These are phyloP conservation scores for Dyspetes luteomarginatus DNA, from an alignment of 2,888 invertebrate genomes.

Conservation along the genomic window DNA sequence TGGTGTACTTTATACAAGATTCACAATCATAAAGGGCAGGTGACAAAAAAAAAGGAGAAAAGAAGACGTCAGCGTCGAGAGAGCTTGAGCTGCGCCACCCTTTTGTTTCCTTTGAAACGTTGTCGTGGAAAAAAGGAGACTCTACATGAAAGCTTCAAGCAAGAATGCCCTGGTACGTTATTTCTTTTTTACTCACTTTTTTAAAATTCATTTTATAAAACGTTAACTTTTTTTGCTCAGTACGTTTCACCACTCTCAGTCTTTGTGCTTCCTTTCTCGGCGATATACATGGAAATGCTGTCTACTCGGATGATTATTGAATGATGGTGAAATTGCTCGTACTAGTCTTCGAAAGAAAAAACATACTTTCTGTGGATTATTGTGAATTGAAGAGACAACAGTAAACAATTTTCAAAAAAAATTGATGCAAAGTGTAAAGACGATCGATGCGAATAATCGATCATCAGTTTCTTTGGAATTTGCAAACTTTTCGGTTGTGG, in stretches of 20 bases:
- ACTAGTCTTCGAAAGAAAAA: not conserved
- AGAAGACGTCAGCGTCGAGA: conserved; percentile 8
- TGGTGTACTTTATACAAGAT: conserved; percentile 74
- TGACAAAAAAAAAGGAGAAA: conserved; percentile 42
- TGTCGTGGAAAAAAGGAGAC: conserved; percentile 28
- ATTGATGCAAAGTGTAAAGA: not conserved
- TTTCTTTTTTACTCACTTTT: not conserved
- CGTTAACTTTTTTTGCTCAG: conserved; percentile 64
- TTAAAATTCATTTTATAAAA: conserved; percentile 57
- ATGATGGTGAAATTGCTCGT: not conserved
- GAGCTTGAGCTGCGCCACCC: not conserved
- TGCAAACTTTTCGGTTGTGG: not conserved
- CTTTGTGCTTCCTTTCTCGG: not conserved
- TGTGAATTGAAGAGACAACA: no score
- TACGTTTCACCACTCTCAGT: not conserved
- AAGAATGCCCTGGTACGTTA: conserved; percentile 9
- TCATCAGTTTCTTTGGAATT: not conserved
- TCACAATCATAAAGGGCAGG: conserved; percentile 74
- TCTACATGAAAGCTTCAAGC: conserved; percentile 8
- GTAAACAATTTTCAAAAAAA: not conserved
- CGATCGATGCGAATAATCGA: not conserved
- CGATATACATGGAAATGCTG: not conserved
- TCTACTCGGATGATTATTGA: conserved; percentile 11
- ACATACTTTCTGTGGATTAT: no score
- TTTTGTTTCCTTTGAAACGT: conserved; percentile 56